A percentile compares a stretch with the other conserved stretches of the same genome.
phyloP scores from a whole-genome alignment of 2,888 invertebrate species.

The Gerosis bhagava region DNA sequence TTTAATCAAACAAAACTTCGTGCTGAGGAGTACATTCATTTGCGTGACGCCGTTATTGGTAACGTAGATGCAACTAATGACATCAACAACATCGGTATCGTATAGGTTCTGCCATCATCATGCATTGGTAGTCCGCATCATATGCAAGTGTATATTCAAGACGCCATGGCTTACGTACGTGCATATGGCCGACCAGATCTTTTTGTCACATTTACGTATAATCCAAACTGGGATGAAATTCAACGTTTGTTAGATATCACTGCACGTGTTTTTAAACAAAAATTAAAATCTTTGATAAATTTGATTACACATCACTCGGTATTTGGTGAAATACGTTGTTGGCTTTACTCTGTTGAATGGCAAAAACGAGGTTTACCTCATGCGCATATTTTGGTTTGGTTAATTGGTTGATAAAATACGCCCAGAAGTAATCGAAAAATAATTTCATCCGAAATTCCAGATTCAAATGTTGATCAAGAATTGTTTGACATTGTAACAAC shows the following conservation, averaged over 20 bases:
- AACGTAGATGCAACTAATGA: constrained; percentile 4
- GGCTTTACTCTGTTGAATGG: constrained; percentile 39
- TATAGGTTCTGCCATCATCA: constrained; percentile 37
- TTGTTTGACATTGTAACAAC: constrained; percentile 32
- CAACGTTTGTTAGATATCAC: too few species aligned
- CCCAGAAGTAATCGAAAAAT: constrained; percentile 45
- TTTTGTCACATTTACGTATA: background rate
- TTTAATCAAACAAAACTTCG: constrained; percentile 22
- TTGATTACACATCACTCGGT: constrained; percentile 25
- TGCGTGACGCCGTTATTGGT: constrained; percentile 27
- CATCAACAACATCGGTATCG: too few species aligned
- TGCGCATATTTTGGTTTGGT: constrained; percentile 38
- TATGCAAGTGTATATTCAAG: constrained; percentile 34
- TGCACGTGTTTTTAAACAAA: constrained; percentile 27
- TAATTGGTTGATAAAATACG: constrained; percentile 39
- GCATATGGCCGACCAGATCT: background rate
- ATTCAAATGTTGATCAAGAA: constrained; percentile 24
- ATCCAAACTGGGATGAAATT: background rate
- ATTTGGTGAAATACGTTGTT: constrained; percentile 33
- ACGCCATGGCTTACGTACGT: constrained; percentile 40
- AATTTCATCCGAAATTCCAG: constrained; percentile 40
- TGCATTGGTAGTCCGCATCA: constrained; percentile 29
- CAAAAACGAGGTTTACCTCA: constrained; percentile 40
- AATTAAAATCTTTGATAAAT: constrained; percentile 25
- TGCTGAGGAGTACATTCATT: constrained; percentile 31